A percentile compares a stretch with the other conserved stretches of the same genome.
These are phyloP conservation scores for Sebastes miniatus DNA, from an alignment of 2,797 vertebrate genomes.

Conservation along the genomic window DNA sequence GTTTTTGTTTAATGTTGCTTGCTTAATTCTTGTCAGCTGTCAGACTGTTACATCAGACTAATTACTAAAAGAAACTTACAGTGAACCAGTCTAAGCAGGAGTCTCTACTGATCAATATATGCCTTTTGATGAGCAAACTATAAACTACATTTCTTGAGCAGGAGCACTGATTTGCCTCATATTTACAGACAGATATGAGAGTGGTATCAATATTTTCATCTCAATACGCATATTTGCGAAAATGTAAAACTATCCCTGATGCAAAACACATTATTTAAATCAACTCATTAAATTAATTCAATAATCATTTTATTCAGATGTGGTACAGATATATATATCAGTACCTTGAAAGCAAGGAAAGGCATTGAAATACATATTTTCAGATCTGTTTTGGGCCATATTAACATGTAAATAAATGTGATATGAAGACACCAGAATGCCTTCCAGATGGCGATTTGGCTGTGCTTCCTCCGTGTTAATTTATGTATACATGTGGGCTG, in stretches of 20 bases:
- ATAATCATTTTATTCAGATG: neutral
- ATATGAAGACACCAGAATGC: neutral
- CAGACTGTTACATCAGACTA: neutral
- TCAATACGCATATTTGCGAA: neutral
- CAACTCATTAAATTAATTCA: neutral
- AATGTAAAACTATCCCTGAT: neutral
- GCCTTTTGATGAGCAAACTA: neutral
- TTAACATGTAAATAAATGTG: neutral
- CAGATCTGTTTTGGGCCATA: neutral
- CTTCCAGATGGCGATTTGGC: neutral
- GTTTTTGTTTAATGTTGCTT: neutral
- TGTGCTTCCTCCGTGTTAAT: neutral
- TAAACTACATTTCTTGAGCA: neutral
- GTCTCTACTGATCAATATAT: neutral
- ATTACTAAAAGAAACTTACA: neutral
- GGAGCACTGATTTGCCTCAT: neutral
- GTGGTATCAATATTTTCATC: neutral
- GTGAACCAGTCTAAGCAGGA: neutral
- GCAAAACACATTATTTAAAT: neutral
- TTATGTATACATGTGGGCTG: neutral
- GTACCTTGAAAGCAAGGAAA: neutral
- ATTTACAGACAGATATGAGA: neutral
- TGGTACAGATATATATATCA: neutral
- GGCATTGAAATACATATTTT: neutral
- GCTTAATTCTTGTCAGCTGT: neutral